Base-by-base conservation (phyloP, 1,140 invertebrate genomes). In the Mercenaria mercenaria region DNA sequence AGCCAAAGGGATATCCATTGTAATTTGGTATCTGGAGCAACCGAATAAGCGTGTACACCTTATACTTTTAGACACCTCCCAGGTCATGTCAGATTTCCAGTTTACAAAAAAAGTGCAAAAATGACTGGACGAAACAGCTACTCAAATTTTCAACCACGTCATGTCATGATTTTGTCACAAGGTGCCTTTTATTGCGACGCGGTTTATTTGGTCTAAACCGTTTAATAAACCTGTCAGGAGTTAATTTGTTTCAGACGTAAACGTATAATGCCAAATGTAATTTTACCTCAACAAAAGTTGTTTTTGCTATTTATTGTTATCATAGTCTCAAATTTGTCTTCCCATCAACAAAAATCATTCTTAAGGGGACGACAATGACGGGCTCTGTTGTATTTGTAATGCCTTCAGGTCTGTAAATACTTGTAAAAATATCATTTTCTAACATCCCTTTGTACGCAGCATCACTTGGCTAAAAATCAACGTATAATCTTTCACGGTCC, bases 401-500 rank as follows among this genome's bases (percentile, higher is more conserved):
- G 67, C 67, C 67, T 10, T 2, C n/a, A 11, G 67, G 67, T 39
- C 11, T 72, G 67, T 72, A 72, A 72, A 72, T 29, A 72, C 67
- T 72, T 39, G 34, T 13, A 72, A 72, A 39, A 39, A 72, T 72
- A 72, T 72, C 67, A 18, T 37, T 39, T 39, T 18, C 34, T 39
- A 72, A 72, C 10, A 10, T 8, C 15, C 37, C 29, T 39, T 72
- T 72, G 67, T 72, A 72, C 11, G 18, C 15, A 39, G 29, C 34
- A 37, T 23, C 67, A 72, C 34, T 18, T 37, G 2, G 15, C 39
- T 10, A 72, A 72, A 72, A 3, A 72, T 72, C 34, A 29, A 72
- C 67, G 67, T 32, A 72, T 72, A 29, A 41, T 15, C 29, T 72
- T 72, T 72, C 67, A 41, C 67, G 67, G 67, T 72, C 34, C 67